Base-by-base conservation (phyloP, 2,113 vertebrate genomes). In the Myrmophylax atrothorax region DNA sequence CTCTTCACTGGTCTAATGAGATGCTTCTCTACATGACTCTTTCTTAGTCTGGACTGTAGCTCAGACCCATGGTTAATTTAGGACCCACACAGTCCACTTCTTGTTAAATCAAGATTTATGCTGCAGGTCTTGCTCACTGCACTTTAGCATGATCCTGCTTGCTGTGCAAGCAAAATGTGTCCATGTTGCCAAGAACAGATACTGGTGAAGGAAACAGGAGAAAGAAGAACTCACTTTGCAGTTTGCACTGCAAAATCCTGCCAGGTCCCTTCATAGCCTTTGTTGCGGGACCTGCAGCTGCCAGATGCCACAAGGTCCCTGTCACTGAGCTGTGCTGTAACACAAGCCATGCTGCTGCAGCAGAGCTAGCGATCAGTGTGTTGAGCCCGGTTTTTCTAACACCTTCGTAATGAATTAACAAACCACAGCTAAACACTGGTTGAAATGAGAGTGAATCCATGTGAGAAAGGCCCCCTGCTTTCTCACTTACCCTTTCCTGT, bases 401-500 rank as follows among this genome's bases (percentile, higher is more conserved):
- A 1, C 0, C 0, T 78, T 70, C 59, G 67, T 70, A 87, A 77
- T 59, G 86, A 75, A 38, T 38, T 66, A 76, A 77, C 70, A 93
- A 63, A 67, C 37, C 75, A 75, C 77, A 86, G 79, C 70, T 91
- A 87, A 76, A 47, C 56, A 17, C 69, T 29, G 23, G 31, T 17
- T 67, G 76, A 89, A 89, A 81, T 14, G 62, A 82, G 72, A 87
- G 60, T 26, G 69, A 70, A 78, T 58, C 33, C 66, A 33, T 16
- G 24, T 83, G 62, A 72, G 72, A 75, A 80, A 44, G 64, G n/a
- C 68, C 28, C 58, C 92, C 84, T 93, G 87, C 81, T 74, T 91
- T 47, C 89, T 53, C n/a, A 23, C 33, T 69, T 90, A 86, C 49
- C 46, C 77, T 62, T 91, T 79, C 25, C 19, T 1, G 0, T 69